Evolutionary conservation across 2,113 vertebrate species (phyloP).

Genomic region (Oncorhynchus clarkii): DNA sequence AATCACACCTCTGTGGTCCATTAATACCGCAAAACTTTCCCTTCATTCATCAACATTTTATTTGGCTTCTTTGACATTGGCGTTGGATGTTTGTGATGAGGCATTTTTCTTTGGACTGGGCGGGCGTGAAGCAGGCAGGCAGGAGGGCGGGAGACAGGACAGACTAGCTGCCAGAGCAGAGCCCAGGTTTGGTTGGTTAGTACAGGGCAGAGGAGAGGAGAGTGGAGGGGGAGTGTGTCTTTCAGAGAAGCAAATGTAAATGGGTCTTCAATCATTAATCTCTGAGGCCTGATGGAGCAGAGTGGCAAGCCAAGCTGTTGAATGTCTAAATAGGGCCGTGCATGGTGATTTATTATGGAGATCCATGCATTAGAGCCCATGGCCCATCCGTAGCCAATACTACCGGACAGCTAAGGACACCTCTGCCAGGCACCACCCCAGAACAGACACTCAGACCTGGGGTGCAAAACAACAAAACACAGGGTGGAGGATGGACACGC

Average conservation of each 20-base stretch:
- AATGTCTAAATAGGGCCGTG: conserved; percentile 64
- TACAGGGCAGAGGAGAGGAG: no score
- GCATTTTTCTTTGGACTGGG: conserved; percentile 10
- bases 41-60: conserved; percentile 24
- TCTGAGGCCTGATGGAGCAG: conserved; percentile 51
- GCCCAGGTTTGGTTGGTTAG: not conserved
- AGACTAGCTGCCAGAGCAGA: conserved; percentile 2
- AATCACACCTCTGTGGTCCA: conserved; percentile 36
- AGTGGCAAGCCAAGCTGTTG: conserved; percentile 65
- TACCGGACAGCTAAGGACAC: conserved; percentile 71
- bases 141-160: not conserved
- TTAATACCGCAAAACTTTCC: conserved; percentile 27
- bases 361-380: conserved; percentile 58
- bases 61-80: conserved; percentile 21
- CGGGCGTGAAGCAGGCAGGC: no score
- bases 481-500: not conserved
- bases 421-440: conserved; percentile 5
- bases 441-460: conserved; percentile 26
- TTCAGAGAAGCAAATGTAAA: conserved; percentile 57
- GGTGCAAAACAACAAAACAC: no score
- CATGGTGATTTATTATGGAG: conserved; percentile 70
- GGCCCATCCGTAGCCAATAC: conserved; percentile 58
- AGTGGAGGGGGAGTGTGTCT: not conserved
- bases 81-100: conserved; percentile 17
- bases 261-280: conserved; percentile 73